Evolutionary conservation across 2,113 vertebrate genomes (phyloP).

Genomic region (Cochlearius cochlearius): DNA sequence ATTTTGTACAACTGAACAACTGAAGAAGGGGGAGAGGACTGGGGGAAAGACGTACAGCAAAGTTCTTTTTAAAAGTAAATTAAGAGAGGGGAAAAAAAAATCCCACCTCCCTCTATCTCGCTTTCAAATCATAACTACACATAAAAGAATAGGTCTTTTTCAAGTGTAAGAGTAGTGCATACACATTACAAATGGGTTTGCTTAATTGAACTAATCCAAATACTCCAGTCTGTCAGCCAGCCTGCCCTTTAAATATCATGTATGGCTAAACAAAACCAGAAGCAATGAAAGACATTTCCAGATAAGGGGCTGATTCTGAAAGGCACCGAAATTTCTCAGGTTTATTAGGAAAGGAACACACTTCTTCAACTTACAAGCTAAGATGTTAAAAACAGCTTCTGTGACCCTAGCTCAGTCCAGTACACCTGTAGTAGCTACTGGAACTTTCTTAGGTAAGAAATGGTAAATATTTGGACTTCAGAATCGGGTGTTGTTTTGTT

Average conservation of each 20-base stretch:
- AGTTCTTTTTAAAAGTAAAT: not conserved
- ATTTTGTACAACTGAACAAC: not conserved
- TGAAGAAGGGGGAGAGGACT: not conserved
- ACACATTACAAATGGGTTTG: not conserved
- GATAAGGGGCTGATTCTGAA: not conserved
- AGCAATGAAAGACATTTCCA: not conserved
- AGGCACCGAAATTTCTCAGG: not conserved
- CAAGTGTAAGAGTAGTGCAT: not conserved
- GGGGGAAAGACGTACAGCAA: accelerated
- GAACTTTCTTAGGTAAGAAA: not conserved
- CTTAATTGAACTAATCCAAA: not conserved
- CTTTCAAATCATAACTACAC: not conserved
- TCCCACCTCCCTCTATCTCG: not conserved
- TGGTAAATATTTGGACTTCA: not conserved
- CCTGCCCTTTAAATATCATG: not conserved
- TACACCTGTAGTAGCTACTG: not conserved
- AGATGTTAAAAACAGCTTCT: not conserved
- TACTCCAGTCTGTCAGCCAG: not conserved
- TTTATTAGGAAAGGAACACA: not conserved
- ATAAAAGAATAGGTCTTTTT: not conserved
- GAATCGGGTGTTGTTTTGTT: not conserved
- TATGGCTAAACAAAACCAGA: not conserved
- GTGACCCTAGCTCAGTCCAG: not conserved
- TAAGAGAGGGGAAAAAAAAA: not conserved
- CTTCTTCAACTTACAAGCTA: not conserved